Percentiles rank a stretch among this genome's conserved stretches.
Conservation (phyloP, 2,888 invertebrate genomes). For the Thecophora atra region DNA sequence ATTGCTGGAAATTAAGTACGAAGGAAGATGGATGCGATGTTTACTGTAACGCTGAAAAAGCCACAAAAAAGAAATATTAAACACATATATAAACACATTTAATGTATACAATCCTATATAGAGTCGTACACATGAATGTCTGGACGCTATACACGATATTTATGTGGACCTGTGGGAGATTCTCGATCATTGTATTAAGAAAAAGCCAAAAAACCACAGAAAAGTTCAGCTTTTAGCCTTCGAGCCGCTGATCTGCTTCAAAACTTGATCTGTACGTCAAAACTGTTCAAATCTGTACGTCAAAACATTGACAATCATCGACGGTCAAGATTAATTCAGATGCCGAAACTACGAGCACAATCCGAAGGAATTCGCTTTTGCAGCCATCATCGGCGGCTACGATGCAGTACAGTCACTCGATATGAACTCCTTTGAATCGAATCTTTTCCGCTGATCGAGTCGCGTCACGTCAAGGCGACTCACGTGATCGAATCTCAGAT, state of each 20-base stretch:
- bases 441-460: not conserved
- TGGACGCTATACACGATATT: not conserved
- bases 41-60: no score
- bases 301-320: not conserved
- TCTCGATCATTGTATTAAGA: not conserved
- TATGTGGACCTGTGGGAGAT: not conserved
- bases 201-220: not conserved
- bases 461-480: no score
- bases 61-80: no score
- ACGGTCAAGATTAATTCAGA: not conserved
- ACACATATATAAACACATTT: no score
- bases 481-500: not conserved
- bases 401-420: no score
- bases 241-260: not conserved
- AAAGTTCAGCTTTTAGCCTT: not conserved
- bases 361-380: not conserved
- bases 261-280: not conserved
- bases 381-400: not conserved
- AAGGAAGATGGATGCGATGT: not conserved
- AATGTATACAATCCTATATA: not conserved
- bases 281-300: not conserved
- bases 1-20: not conserved
- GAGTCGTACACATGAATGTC: no score
- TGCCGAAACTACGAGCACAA: not conserved
- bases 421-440: not conserved